Base-by-base conservation (phyloP, 2,113 vertebrate species). In the Elephas maximus region DNA sequence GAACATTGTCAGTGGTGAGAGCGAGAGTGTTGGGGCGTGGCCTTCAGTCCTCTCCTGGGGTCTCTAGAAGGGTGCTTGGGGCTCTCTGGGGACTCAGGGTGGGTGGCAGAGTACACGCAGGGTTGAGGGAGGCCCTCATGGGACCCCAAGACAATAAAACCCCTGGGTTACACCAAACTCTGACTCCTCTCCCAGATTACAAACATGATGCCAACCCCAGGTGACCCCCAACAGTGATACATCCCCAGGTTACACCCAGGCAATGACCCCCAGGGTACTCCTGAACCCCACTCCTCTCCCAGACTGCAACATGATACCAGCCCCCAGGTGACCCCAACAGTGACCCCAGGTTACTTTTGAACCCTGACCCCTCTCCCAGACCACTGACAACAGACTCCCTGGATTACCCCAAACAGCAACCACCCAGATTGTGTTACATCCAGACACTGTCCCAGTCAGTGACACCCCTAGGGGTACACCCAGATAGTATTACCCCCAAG, bases 1-100 rank as follows among this genome's bases (percentile, higher is more conserved):
- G 8, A 96, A 98, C 81, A 98, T 99, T 6, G 63, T 24, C 20
- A 92, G 24, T 0, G 98, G 99, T 98, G 94, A 73, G 98, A 23
- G n/a, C 0, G 0, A 8, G 11, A 20, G 41, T 33, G 18, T 8
- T 41, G n/a, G 53, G 18, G 63, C 10, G 76, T 10, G 74, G 60
- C 30, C 2, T 8, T 33, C 28, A 30, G 76, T 2, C 28, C 62
- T 30, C 51, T 67, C 33, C 37, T 4, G 63, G 53, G 87, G n/a
- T 26, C 45, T 4, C 21, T 0, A 8, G 1, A n/a, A 80, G 18
- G 33, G 63, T 11, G 20, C 30, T 71, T n/a, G 21, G 41, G 69
- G 8, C 30, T n/a, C 57, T 51, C 51, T 14, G 6, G 7, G 57
- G 73, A 53, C 67, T 44, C 53, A 5, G 6, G 4, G 57, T 74